Evolutionary conservation across 2,113 vertebrate genomes (phyloP), one percentile per base, ranked within the genome.

Genomic region (Jacana jacana): DNA sequence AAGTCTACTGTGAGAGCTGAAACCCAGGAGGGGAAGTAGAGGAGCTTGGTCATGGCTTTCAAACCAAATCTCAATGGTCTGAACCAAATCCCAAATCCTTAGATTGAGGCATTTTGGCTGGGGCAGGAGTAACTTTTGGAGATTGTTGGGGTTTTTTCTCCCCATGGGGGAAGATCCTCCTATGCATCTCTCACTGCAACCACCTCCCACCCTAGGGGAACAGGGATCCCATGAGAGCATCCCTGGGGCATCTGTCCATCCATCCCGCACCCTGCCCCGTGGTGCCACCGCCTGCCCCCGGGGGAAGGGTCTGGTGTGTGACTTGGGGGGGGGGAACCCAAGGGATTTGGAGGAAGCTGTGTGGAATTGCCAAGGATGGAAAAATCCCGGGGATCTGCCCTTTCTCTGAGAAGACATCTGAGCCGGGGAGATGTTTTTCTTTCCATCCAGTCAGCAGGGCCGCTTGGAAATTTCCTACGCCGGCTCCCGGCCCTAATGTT

Each of bases 381-480:
- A 97, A 96, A 96, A 86, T 88, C 94, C 76, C 28, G 0, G 8
- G 92, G 92, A 73, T 92, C 89, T 97, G 97, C 94, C 94, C 93
- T 96, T 94, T 93, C 95, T 88, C 90, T 13, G 19, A 75, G 80
- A 87, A 94, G 95, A 95, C 96, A 95, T 95, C 91, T 72, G 66
- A 97, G 94, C 89, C 61, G 76, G 81, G 81, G 91, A 86, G 78
- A 70, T 87, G 91, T 96, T 96, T 97, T 96, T 95, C 88, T 97
- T 95, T 96, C 96, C 95, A 96, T 84, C 94, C 92, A 96, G 89
- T 92, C 92, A 95, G 95, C 86, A 51, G 19, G 1, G 86, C 88
- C 1, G n/a, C 91, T 96, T 96, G 96, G 97, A 97, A 96, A 95
- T 96, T 97, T 96, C 96, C 94, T 97, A 80, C 1, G 2, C 71